Percentiles rank a stretch among this genome's conserved stretches.
These are phyloP conservation scores for Corythaixoides concolor DNA, from an alignment of 2,113 vertebrate genomes.

Conservation along the genomic window DNA sequence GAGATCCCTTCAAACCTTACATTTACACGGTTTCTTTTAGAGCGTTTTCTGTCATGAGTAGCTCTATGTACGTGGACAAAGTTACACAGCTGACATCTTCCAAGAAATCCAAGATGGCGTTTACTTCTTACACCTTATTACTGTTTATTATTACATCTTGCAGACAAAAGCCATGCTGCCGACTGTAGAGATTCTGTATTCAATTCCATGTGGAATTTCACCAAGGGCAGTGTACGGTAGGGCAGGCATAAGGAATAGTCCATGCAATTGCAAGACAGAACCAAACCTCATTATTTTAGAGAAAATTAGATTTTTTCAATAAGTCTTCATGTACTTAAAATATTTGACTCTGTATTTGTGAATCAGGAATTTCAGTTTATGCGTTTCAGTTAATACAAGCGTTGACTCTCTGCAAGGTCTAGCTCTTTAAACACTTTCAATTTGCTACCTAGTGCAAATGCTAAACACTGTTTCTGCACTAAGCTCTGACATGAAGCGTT, in stretches of 20 bases:
- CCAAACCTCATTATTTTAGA: not conserved
- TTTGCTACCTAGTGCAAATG: not conserved
- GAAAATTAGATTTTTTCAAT: not conserved
- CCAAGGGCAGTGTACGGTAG: not conserved
- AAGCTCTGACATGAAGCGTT: not conserved
- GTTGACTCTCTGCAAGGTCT: not conserved
- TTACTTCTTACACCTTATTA: not conserved
- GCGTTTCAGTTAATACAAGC: not conserved
- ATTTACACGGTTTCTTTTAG: not conserved
- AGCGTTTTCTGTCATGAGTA: not conserved
- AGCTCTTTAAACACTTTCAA: not conserved
- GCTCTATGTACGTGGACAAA: fast-evolving
- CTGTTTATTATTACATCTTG: not conserved
- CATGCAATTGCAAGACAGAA: not conserved
- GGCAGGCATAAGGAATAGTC: not conserved
- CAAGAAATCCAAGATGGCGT: not conserved
- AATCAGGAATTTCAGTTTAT: not conserved
- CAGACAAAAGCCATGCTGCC: not conserved
- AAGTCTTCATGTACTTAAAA: not conserved
- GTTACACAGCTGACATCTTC: not conserved
- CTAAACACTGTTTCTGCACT: not conserved
- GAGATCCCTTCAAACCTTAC: not conserved
- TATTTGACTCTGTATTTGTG: not conserved
- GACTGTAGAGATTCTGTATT: not conserved
- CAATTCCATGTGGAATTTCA: not conserved